A percentile compares a stretch with the other conserved stretches of the same genome.
These are phyloP conservation scores for Pollenia labialis DNA, from an alignment of 2,888 invertebrate species.

Conservation along the genomic window DNA sequence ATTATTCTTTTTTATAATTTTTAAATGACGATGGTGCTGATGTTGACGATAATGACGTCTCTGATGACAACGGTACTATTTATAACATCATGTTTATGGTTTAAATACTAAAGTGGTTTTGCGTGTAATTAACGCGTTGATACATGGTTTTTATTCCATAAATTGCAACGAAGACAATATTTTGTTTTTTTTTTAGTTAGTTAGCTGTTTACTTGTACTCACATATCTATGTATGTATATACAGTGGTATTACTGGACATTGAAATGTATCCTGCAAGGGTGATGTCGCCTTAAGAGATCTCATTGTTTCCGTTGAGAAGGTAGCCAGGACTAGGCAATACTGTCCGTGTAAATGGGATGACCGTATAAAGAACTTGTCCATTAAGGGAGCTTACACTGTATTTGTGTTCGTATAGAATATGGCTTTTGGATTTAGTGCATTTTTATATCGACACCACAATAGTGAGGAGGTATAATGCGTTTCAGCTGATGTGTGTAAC, in stretches of 20 bases:
- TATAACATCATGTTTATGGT: constrained; percentile 47
- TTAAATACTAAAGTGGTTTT: constrained; percentile 70
- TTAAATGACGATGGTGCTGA: constrained; percentile 29
- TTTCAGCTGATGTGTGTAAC: too few relatives aligned
- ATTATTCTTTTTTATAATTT: constrained; percentile 9
- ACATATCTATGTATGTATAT: background rate
- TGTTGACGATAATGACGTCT: background rate
- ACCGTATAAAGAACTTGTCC: too few relatives aligned
- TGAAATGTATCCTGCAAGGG: too few relatives aligned
- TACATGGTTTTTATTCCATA: constrained; percentile 68
- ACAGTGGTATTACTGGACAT: too few relatives aligned
- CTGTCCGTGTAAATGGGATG: too few relatives aligned
- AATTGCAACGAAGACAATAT: constrained; percentile 62
- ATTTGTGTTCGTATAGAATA: background rate
- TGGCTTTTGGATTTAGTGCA: background rate
- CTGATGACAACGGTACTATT: constrained; percentile 35
- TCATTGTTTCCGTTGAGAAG: too few relatives aligned
- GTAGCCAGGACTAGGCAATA: too few relatives aligned
- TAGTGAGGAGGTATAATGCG: too few relatives aligned
- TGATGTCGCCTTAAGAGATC: too few relatives aligned
- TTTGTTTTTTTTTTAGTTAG: background rate
- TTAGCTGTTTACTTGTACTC: background rate
- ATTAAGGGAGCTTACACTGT: too few relatives aligned
- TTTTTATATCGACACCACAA: background rate
- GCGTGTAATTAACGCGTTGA: constrained; percentile 72